Evolutionary conservation across 2,888 invertebrate genomes (phyloP).

Genomic region (Pheosia gnoma): DNA sequence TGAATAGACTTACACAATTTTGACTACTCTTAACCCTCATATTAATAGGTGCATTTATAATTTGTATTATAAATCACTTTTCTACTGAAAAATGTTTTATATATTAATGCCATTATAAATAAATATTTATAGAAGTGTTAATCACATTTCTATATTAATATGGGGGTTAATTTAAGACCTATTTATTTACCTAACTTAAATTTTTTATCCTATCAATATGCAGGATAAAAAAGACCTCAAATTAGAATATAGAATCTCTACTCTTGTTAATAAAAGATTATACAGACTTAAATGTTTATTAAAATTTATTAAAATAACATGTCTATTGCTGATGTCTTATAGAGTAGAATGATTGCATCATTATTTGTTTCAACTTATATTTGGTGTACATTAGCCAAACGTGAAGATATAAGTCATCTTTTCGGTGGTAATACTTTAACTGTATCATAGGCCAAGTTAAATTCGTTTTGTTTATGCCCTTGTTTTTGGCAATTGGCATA

Average conservation of each 20-base stretch:
- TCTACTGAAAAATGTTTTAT: too few species aligned
- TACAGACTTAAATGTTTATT: background rate
- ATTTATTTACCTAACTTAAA: too few species aligned
- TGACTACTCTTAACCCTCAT: too few species aligned
- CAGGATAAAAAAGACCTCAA: too few species aligned
- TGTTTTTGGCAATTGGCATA: constrained; percentile 31
- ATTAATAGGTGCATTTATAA: too few species aligned
- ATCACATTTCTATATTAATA: too few species aligned
- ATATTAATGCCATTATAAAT: too few species aligned
- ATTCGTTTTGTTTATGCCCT: constrained; percentile 7
- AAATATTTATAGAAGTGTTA: too few species aligned
- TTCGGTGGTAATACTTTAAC: constrained; percentile 4
- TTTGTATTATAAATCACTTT: too few species aligned
- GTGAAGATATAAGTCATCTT: constrained; percentile 7
- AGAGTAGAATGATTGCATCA: constrained; percentile 9
- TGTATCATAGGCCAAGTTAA: background rate
- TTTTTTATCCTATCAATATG: too few species aligned
- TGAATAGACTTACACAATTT: constrained; percentile 25
- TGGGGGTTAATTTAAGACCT: too few species aligned
- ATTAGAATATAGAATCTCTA: background rate
- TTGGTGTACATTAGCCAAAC: constrained; percentile 24
- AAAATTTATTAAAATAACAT: background rate
- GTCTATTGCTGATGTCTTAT: constrained; percentile 9
- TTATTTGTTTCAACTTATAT: constrained; percentile 13
- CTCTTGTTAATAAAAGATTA: background rate